Evolutionary conservation across 2,113 vertebrate species (phyloP).

Genomic region (Nyctereutes procyonoides): DNA sequence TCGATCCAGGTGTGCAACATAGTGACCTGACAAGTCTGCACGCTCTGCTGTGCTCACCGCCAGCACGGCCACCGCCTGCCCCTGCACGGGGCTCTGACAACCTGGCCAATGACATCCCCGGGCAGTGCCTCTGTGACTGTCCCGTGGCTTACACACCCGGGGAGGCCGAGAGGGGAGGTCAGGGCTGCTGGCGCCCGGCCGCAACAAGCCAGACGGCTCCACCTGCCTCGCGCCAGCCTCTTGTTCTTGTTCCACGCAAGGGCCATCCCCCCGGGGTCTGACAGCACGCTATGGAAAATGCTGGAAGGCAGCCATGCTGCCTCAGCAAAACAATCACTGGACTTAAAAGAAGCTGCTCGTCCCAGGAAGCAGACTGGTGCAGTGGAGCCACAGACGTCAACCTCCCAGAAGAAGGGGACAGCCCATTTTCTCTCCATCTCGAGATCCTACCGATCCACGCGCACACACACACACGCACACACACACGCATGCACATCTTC

Average conservation of each 20-base stretch:
- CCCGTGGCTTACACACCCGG: rapidly evolving
- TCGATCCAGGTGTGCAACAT: not conserved
- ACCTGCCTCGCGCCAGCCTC: rapidly evolving
- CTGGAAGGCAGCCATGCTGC: not conserved
- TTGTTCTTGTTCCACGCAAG: not conserved
- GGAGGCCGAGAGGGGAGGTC: not conserved
- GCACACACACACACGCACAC: not conserved
- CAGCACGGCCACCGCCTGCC: not conserved
- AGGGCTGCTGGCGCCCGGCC: not conserved
- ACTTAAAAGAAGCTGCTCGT: not conserved
- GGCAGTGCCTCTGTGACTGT: not conserved
- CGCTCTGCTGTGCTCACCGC: not conserved
- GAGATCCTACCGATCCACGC: not conserved
- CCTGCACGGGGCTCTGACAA: not conserved
- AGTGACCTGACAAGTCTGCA: not conserved
- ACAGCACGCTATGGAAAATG: not conserved
- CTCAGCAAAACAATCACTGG: not conserved
- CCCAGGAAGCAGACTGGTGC: not conserved
- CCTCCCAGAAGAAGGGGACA: no score
- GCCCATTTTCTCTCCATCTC: not conserved
- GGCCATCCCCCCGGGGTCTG: not conserved
- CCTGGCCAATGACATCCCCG: not conserved
- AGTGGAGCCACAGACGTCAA: not conserved
- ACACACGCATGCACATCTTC: no score
- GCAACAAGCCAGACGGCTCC: not conserved